These are phyloP conservation scores for Cantharis flavilabris DNA, from an alignment of 2,888 invertebrate species.

Conservation along the genomic window DNA sequence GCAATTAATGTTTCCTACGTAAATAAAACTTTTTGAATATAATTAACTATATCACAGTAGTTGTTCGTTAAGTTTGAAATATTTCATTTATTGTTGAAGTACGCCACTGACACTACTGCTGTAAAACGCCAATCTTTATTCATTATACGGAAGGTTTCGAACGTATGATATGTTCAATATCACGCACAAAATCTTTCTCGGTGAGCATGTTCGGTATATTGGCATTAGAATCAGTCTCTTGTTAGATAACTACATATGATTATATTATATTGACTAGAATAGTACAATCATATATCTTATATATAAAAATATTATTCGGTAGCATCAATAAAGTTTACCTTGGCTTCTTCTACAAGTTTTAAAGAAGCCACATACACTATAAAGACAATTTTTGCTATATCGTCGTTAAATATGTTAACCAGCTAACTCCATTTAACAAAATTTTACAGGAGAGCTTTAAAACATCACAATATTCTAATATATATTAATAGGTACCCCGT, in stretches of 20 bases:
- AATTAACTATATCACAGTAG: not conserved
- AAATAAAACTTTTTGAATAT: not conserved
- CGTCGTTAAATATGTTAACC: no score
- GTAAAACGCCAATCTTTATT: not conserved
- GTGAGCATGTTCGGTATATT: conserved; percentile 35
- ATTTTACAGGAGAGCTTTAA: no score
- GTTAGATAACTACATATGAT: conserved; percentile 25
- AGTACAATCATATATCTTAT: not conserved
- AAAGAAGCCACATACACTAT: no score
- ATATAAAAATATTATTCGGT: not conserved
- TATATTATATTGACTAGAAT: not conserved
- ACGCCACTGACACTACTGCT: not conserved
- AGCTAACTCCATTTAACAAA: no score
- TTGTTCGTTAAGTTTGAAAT: not conserved
- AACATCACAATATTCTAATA: no score
- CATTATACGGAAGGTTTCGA: not conserved
- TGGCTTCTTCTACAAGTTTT: not conserved
- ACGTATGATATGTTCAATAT: conserved; percentile 30
- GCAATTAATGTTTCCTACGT: not conserved
- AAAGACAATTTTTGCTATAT: no score
- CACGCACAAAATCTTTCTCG: conserved; percentile 32
- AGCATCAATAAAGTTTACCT: not conserved
- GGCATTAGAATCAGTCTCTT: conserved; percentile 34
- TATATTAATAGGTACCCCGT: no score
- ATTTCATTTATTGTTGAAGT: not conserved